Conservation (phyloP, 2,888 invertebrate species). For the Conistra vaccinii region DNA sequence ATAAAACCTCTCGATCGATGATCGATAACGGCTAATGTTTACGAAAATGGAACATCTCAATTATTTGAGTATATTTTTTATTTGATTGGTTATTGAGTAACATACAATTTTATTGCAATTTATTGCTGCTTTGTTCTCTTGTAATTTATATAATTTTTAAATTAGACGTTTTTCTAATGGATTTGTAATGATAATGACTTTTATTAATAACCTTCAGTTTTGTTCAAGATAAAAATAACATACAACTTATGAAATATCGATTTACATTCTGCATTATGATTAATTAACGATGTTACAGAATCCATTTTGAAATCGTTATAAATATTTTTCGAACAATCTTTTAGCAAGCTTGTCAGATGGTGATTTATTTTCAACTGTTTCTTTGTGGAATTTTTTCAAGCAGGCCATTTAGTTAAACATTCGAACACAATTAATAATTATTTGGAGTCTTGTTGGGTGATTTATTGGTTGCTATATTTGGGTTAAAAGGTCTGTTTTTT, state of each 20-base stretch:
- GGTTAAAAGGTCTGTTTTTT: not conserved
- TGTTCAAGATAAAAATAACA: conserved; percentile 26
- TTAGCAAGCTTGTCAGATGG: conserved; percentile 36
- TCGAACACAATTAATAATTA: conserved; percentile 22
- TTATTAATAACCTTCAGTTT: conserved; percentile 46
- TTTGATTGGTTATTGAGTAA: conserved; percentile 44
- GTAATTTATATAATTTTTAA: conserved; percentile 6
- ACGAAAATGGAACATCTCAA: conserved; percentile 67
- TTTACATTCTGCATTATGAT: conserved; percentile 45
- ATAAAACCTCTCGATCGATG: conserved; percentile 63
- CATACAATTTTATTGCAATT: conserved; percentile 39
- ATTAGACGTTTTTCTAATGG: conserved; percentile 28
- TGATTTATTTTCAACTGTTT: conserved; percentile 50
- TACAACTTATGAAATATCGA: conserved; percentile 46
- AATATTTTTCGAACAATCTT: conserved; percentile 56
- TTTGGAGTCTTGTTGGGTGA: conserved; percentile 17
- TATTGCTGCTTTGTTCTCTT: conserved; percentile 10
- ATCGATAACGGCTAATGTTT: conserved; percentile 58
- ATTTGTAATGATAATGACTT: conserved; percentile 32
- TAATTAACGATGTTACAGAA: conserved; percentile 57
- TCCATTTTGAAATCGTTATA: conserved; percentile 53
- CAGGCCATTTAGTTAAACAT: conserved; percentile 1
- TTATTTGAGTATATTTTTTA: conserved; percentile 51
- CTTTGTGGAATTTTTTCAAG: conserved; percentile 27
- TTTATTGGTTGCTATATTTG: not conserved